These are phyloP conservation scores for Campaea margaritaria DNA, from an alignment of 2,888 invertebrate genomes.

Conservation along the genomic window DNA sequence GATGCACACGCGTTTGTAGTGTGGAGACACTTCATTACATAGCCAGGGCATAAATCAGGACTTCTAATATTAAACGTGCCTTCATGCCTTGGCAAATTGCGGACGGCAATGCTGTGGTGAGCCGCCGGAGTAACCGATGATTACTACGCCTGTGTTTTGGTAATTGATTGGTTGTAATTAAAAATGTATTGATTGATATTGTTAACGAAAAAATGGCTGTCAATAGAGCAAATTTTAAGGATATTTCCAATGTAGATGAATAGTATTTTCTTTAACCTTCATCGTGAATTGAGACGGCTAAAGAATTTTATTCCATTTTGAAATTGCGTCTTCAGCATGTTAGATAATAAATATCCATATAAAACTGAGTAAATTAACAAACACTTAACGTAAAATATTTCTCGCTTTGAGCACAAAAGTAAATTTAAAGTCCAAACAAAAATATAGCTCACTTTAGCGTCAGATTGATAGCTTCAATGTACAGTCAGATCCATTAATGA, in stretches of 20 bases:
- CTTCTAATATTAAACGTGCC: slow-evolving; percentile 86
- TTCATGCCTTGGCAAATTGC: slow-evolving; percentile 84
- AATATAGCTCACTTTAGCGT: slow-evolving; percentile 25
- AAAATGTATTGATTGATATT: too few relatives aligned
- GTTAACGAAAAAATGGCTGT: too few relatives aligned
- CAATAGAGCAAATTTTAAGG: too few relatives aligned
- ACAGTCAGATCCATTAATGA: slow-evolving; percentile 49
- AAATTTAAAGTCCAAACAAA: slow-evolving; percentile 17
- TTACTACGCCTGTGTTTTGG: slow-evolving; percentile 22
- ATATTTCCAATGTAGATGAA: too few relatives aligned
- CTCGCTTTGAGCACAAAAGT: slow-evolving; percentile 9
- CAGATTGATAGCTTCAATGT: slow-evolving; percentile 29
- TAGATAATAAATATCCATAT: too few relatives aligned
- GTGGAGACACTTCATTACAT: slow-evolving; percentile 84
- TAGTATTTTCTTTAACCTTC: too few relatives aligned
- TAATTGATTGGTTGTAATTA: slow-evolving; percentile 12
- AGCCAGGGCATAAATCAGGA: slow-evolving; percentile 83
- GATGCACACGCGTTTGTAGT: slow-evolving; percentile 79
- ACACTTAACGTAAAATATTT: neutral
- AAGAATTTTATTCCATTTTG: too few relatives aligned
- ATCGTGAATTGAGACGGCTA: too few relatives aligned
- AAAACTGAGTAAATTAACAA: too few relatives aligned
- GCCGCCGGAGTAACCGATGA: slow-evolving; percentile 24
- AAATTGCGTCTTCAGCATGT: too few relatives aligned
- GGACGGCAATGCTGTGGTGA: slow-evolving; percentile 41